phyloP scores from a whole-genome alignment of 2,888 invertebrate species.

The Lasioglossum calceatum region DNA sequence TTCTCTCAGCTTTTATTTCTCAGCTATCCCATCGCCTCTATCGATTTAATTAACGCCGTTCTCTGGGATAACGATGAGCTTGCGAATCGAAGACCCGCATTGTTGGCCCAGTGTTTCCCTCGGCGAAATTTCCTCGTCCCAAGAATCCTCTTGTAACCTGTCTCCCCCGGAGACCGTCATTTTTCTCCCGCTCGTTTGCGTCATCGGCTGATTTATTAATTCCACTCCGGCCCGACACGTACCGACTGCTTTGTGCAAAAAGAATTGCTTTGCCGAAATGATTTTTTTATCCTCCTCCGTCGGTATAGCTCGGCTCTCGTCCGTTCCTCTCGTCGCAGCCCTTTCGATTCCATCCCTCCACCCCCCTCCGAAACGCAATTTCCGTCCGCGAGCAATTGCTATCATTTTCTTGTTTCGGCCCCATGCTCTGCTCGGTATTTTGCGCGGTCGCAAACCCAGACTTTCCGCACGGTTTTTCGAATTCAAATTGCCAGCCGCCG shows the following conservation, averaged over 20 bases:
- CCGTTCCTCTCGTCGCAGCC: constrained; percentile 37
- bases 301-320: not conserved
- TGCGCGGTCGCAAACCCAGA: not conserved
- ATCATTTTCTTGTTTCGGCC: constrained; percentile 45
- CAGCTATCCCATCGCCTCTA: too few species aligned
- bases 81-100: constrained; percentile 24
- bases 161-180: not conserved
- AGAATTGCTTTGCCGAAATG: constrained; percentile 12
- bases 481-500: not conserved
- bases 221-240: not conserved
- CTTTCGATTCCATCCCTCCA: constrained; percentile 38
- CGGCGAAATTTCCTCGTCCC: not conserved
- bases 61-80: not conserved
- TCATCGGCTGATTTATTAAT: constrained; percentile 35
- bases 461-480: constrained; percentile 9
- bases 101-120: not conserved
- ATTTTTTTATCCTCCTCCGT: constrained; percentile 7
- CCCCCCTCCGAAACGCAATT: constrained; percentile 37
- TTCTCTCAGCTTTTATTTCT: too few species aligned
- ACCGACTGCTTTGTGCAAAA: not conserved
- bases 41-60: constrained; percentile 29
- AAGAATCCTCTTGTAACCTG: constrained; percentile 18
- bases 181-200: constrained; percentile 20
- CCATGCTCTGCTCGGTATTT: constrained; percentile 33
- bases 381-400: constrained; percentile 49